Evolutionary conservation across 2,113 vertebrate genomes (phyloP), one percentile per base, ranked within the genome.

Genomic region (Prinia subflava): DNA sequence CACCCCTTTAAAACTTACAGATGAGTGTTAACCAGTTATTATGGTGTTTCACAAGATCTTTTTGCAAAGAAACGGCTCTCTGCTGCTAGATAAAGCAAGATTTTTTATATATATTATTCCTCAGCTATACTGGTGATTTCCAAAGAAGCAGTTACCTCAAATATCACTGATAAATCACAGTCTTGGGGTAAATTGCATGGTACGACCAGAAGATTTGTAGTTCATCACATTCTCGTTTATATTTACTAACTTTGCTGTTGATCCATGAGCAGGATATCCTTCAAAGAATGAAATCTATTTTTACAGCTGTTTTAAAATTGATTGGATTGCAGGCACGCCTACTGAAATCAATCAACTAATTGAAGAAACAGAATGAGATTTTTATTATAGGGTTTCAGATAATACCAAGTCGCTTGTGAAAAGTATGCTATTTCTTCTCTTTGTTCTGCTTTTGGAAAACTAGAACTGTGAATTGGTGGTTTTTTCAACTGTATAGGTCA

Each of bases 351-450:
- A 83, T 95, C 90, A 97, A 96, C 78, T 96, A 96, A 96, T 39
- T 96, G 96, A 98, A 96, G 94, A 97, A 96, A 92, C 46, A 95
- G 94, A 97, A 97, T 93, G 91, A 95, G 95, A 92, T 96, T 95
- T 97, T 97, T 97, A 97, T 97, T 96, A 96, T 60, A 97, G 96
- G 93, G 94, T 98, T 98, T 97, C 96, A 96, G 95, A 97, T 96
- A 97, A 95, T 95, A 92, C 90, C 90, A 93, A 94, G 81, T 94
- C 74, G 93, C 65, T 89, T 64, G 86, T 97, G 97, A 97, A 97
- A 98, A 96, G 93, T 97, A 95, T 97, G 86, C 93, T 96, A 97
- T 97, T 98, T 97, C 92, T 96, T 78, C 78, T 95, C 95, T 96
- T 98, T 97, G 94, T 97, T 97, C 96, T 97, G 93, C 86, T 96